Base-by-base conservation (phyloP, 2,888 invertebrate genomes). In the Lymantria dispar region DNA sequence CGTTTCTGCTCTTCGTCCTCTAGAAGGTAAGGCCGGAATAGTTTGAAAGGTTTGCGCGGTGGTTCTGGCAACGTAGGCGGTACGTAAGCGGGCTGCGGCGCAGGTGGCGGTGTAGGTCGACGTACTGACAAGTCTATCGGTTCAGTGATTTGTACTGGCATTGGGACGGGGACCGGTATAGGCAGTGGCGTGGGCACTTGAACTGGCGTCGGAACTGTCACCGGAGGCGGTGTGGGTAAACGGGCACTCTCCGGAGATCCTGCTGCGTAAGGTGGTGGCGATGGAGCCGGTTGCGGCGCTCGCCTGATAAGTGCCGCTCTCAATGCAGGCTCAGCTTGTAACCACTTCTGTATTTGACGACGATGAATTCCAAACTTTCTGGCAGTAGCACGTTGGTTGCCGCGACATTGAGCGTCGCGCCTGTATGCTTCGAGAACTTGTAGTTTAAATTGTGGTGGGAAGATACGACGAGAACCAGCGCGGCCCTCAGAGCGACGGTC, bases 261-360 rank as follows among this genome's bases (percentile, higher is more conserved):
- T 39, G 73, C 88, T 43, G 86, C 76, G 61, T 87, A 89, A 2
- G 90, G 90, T 10, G 90, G 90, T 31, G 90, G 90, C 14, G 90
- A 90, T 7, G 90, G 89, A 8, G 91, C 91, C 40, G 90, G 88
- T 62, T 90, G 89, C 15, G 91, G 90, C 40, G 87, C 88, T 64
- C 90, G 74, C 59, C 91, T 80, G 55, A 88, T 61, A 45, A 96
- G 94, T 67, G 95, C 95, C 56, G 94, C 95, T 70, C 96, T 93
- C 60, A 97, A 87, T 78, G 94, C 95, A 56, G 94, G 93, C 83
- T 97, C 97, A 72, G 95, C 96, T 86, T 97, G 97, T 62, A 97
- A 89, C 97, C 97, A 97, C 92, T 97, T 97, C 86, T 97, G 97
- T 67, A 97, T 97, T 85, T 97, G 97, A 53, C 97, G 93, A 52